Evolutionary conservation across 2,797 vertebrate genomes (phyloP).

Genomic region (Falco columbarius): DNA sequence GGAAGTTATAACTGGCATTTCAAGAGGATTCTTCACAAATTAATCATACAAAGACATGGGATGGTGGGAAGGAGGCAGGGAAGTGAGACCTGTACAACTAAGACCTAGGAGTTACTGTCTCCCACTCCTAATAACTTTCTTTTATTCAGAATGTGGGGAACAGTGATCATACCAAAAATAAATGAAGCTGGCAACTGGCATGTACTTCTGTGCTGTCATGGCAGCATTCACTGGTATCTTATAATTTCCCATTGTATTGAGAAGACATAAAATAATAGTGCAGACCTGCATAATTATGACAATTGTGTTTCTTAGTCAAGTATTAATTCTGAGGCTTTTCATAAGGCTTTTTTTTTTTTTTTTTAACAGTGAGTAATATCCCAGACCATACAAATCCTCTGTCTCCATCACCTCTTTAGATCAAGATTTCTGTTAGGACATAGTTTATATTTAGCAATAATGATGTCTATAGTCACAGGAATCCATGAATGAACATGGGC

Average conservation of each 20-base stretch:
- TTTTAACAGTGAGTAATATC: background rate
- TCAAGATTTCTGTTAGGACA: constrained; percentile 46
- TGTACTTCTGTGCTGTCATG: background rate
- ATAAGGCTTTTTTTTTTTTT: background rate
- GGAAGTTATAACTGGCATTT: background rate
- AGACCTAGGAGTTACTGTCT: background rate
- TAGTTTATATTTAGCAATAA: constrained; percentile 53
- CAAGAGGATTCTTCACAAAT: background rate
- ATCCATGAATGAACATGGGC: constrained; percentile 34
- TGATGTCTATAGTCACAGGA: background rate
- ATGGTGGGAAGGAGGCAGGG: background rate
- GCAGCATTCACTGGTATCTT: background rate
- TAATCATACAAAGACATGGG: background rate
- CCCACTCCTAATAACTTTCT: background rate
- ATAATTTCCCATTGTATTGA: background rate
- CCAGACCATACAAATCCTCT: background rate
- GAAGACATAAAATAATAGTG: background rate
- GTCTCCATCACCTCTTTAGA: constrained; percentile 31
- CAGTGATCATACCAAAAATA: background rate
- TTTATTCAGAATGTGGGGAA: background rate
- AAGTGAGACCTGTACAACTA: background rate
- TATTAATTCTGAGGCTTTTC: constrained; percentile 1
- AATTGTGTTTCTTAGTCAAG: background rate
- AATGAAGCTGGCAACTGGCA: background rate
- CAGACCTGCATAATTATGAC: background rate